phyloP scores from a whole-genome alignment of 2,113 vertebrate species.

The Ophiodon elongatus region DNA sequence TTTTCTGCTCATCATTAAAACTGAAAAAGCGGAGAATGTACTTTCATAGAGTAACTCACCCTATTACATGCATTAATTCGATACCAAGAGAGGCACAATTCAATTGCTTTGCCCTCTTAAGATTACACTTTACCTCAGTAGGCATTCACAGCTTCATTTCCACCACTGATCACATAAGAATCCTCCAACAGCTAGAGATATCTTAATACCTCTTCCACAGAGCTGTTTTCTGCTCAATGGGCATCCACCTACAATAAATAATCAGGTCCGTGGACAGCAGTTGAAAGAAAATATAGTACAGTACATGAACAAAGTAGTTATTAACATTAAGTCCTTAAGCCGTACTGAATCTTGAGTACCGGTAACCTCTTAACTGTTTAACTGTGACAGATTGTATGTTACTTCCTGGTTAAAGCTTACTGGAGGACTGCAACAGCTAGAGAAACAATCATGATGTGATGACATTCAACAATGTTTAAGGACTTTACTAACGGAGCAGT shows the following conservation, averaged over 20 bases:
- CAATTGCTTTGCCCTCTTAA: slow-evolving; percentile 14
- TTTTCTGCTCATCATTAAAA: slow-evolving; percentile 17
- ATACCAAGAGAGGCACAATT: slow-evolving; percentile 19
- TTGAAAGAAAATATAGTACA: neutral
- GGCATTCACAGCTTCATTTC: neutral
- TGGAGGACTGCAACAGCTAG: neutral
- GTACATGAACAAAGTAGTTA: neutral
- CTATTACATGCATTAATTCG: slow-evolving; percentile 9
- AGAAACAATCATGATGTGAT: neutral
- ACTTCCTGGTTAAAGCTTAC: neutral
- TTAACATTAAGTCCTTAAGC: neutral
- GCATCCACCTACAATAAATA: neutral
- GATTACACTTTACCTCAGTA: slow-evolving; percentile 24
- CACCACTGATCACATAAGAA: neutral
- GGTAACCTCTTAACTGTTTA: neutral
- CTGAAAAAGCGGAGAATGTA: slow-evolving; percentile 19
- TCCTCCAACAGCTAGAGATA: neutral
- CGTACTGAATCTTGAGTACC: neutral
- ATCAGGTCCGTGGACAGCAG: neutral
- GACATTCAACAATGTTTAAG: neutral
- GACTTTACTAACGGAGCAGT: neutral
- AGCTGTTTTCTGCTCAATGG: slow-evolving; percentile 7
- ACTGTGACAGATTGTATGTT: neutral
- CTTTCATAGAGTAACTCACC: slow-evolving; percentile 14
- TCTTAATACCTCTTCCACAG: neutral